Conservation (phyloP, 2,113 vertebrate species). For the Aepyceros melampus region DNA sequence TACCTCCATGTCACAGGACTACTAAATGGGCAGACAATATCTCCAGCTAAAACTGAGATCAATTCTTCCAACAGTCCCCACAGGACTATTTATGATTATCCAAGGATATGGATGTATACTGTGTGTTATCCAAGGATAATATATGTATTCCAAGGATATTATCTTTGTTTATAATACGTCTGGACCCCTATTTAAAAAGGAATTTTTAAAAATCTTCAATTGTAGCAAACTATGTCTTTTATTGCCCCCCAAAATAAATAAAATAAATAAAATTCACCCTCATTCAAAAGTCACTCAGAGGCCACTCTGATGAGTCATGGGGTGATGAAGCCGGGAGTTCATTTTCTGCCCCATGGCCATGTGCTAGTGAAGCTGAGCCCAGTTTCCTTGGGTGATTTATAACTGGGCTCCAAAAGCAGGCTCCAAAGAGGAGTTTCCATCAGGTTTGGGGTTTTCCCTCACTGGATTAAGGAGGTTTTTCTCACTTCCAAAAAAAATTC, state of each 20-base stretch:
- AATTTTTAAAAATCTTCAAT: neutral
- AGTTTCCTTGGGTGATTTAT: neutral
- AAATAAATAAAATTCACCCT: conserved; percentile 11
- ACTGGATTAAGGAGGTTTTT: neutral
- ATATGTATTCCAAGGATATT: neutral
- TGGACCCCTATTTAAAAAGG: neutral
- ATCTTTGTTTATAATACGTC: neutral
- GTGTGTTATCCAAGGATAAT: neutral
- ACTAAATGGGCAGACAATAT: neutral
- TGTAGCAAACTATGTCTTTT: conserved; percentile 17
- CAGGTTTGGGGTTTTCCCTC: neutral
- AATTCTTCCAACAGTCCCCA: neutral
- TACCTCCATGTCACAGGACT: neutral
- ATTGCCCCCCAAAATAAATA: neutral
- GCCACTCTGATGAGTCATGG: neutral
- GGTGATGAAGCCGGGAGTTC: neutral
- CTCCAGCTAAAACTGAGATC: neutral
- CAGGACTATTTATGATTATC: neutral
- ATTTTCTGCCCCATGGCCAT: neutral
- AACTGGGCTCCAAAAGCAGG: neutral
- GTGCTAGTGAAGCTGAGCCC: neutral
- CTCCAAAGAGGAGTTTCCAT: neutral
- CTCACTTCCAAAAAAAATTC: neutral
- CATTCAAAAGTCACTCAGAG: conserved; percentile 1
- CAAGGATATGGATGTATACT: neutral